Percentiles rank a stretch among this genome's conserved stretches.
phyloP scores from a whole-genome alignment of 2,797 vertebrate species.

The Corythornis leucogaster region DNA sequence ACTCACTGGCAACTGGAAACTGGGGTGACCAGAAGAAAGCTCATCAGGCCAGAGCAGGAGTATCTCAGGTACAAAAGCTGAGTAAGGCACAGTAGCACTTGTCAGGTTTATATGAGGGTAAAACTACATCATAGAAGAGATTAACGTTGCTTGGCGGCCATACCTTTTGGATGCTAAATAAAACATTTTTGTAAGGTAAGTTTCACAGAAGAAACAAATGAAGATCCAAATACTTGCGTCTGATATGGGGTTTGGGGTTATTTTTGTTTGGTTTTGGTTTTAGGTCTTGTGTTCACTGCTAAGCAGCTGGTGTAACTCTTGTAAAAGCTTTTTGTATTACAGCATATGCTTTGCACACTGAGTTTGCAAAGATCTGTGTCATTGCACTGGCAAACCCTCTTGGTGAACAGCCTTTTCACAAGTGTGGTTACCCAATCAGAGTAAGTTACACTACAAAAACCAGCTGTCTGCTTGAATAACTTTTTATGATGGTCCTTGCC shows the following conservation, averaged over 20 bases:
- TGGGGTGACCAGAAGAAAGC: constrained; percentile 99
- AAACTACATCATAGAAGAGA: neutral
- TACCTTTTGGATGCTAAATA: neutral
- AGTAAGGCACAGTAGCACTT: neutral
- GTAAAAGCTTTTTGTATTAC: neutral
- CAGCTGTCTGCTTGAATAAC: neutral
- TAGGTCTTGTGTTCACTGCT: neutral
- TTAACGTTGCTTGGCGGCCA: neutral
- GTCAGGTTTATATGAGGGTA: neutral
- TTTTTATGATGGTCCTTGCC: neutral
- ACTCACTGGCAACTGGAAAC: constrained; percentile 96
- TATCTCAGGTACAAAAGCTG: constrained; percentile 87
- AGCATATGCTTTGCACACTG: neutral
- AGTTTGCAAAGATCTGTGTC: neutral
- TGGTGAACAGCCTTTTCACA: neutral
- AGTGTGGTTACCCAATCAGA: neutral
- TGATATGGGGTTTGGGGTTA: neutral
- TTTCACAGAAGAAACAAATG: neutral
- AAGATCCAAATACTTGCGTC: neutral
- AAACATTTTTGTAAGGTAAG: neutral
- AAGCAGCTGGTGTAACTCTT: neutral
- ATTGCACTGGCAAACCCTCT: neutral
- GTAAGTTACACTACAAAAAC: neutral
- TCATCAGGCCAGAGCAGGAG: constrained; percentile 96
- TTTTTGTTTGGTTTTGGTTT: neutral